Evolutionary conservation across 2,888 invertebrate species (phyloP).

Genomic region (Hypsopygia costalis): DNA sequence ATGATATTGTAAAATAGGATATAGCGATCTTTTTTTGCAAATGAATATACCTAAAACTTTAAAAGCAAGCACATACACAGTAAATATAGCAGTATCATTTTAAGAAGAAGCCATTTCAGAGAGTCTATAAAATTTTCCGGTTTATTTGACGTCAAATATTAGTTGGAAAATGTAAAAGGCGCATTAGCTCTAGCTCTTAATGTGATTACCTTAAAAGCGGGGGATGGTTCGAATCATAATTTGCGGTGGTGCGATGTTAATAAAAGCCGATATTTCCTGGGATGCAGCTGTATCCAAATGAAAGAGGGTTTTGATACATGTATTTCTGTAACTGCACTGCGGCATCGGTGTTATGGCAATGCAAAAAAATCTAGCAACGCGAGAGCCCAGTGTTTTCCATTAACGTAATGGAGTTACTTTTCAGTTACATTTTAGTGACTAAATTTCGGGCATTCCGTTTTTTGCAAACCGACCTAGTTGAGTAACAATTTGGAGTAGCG

Average conservation of each 20-base stretch:
- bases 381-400: constrained; percentile 70
- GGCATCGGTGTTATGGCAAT: constrained; percentile 54
- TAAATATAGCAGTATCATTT: too few relatives aligned
- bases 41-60: too few relatives aligned
- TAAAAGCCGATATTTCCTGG: constrained; percentile 57
- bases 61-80: too few relatives aligned
- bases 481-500: neutral
- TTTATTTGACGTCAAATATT: too few relatives aligned
- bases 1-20: too few relatives aligned
- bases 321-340: constrained; percentile 71
- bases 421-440: constrained; percentile 55
- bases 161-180: constrained; percentile 19
- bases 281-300: constrained; percentile 56
- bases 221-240: constrained; percentile 41
- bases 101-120: too few relatives aligned
- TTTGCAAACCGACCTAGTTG: constrained; percentile 8
- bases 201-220: constrained; percentile 33
- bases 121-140: too few relatives aligned
- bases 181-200: constrained; percentile 24
- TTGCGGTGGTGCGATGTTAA: constrained; percentile 49
- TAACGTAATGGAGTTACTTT: constrained; percentile 69
- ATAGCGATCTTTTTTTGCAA: too few relatives aligned
- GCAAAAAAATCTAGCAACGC: constrained; percentile 48
- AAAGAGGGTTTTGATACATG: constrained; percentile 70
- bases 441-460: constrained; percentile 35